These are phyloP conservation scores for Mionectes macconnelli DNA, from an alignment of 2,113 vertebrate genomes.

Conservation along the genomic window DNA sequence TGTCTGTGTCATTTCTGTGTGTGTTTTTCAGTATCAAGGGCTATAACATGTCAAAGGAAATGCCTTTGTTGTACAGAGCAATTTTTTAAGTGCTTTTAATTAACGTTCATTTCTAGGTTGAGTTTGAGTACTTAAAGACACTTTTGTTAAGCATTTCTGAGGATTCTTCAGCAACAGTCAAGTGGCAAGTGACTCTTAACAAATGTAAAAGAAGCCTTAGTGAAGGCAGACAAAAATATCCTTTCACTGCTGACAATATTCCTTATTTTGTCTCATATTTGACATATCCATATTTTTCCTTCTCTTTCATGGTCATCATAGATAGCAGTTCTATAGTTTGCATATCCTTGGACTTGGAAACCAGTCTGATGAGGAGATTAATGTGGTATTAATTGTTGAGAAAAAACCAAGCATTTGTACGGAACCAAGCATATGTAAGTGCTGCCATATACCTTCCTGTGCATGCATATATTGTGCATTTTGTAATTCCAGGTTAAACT, in stretches of 20 bases:
- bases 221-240: background rate
- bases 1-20: background rate
- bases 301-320: background rate
- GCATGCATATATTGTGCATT: background rate
- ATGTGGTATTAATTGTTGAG: background rate
- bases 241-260: background rate
- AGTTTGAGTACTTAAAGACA: slow-evolving; percentile 28
- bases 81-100: slow-evolving; percentile 50
- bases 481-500: background rate
- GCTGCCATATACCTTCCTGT: background rate
- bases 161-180: slow-evolving; percentile 21
- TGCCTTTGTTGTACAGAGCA: slow-evolving; percentile 39
- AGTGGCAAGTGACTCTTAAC: background rate
- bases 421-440: background rate
- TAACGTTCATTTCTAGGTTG: slow-evolving; percentile 41
- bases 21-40: slow-evolving; percentile 24
- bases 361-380: background rate
- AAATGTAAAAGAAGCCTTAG: background rate
- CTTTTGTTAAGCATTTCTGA: slow-evolving; percentile 41
- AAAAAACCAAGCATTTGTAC: background rate
- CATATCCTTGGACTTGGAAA: background rate
- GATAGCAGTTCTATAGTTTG: background rate
- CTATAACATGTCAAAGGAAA: background rate
- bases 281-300: background rate
- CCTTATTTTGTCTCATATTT: background rate